Evolutionary conservation across 1,140 invertebrate species (phyloP).

Genomic region (Capitella teleta): DNA sequence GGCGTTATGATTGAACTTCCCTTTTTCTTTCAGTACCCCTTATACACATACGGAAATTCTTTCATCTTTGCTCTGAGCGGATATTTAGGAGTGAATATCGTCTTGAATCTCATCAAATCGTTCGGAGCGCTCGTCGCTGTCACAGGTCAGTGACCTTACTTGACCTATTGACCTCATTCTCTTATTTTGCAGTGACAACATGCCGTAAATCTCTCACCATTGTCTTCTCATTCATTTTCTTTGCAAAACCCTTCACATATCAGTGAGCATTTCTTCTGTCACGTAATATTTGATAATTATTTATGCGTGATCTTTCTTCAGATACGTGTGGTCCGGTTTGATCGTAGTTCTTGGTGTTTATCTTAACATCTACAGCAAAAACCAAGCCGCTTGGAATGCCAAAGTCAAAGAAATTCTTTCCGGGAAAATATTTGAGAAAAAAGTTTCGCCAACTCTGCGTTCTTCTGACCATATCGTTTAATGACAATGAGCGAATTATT

Average conservation of each 20-base stretch:
- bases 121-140: conserved; percentile 83
- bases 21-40: conserved; percentile 48
- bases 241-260: conserved; percentile 85
- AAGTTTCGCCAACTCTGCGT: too few relatives aligned
- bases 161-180: conserved; percentile 3
- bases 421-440: too few relatives aligned
- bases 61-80: conserved; percentile 76
- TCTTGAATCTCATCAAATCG: conserved; percentile 71
- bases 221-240: conserved; percentile 81
- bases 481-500: too few relatives aligned
- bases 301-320: conserved; percentile 40
- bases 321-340: conserved; percentile 79
- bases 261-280: conserved; percentile 57
- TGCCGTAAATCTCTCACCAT: conserved; percentile 81
- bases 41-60: conserved; percentile 72
- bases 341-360: conserved; percentile 81
- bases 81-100: conserved; percentile 83
- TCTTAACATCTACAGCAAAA: conserved; percentile 74
- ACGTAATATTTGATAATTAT: background rate
- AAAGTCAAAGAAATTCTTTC: too few relatives aligned
- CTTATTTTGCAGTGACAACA: conserved; percentile 43
- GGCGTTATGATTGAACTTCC: background rate
- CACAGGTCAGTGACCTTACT: conserved; percentile 62
- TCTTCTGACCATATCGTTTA: too few relatives aligned
- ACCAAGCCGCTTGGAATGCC: too few relatives aligned